Conservation (phyloP, 2,888 invertebrate species). For the Nomada ruficornis region DNA sequence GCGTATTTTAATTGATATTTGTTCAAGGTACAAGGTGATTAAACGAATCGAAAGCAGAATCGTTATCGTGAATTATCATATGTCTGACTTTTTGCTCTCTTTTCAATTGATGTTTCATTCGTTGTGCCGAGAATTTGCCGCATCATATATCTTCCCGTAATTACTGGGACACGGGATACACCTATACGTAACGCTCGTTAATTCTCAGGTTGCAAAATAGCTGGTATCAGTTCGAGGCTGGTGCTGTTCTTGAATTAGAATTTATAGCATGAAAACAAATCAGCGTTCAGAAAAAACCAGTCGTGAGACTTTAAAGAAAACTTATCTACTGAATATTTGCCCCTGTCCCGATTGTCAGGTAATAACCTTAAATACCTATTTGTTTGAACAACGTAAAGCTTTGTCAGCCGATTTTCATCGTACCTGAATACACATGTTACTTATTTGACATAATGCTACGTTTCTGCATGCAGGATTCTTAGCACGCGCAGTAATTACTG, state of each 20-base stretch:
- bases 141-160: conserved; percentile 36
- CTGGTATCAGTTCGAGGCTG: neutral
- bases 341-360: neutral
- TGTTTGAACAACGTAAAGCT: neutral
- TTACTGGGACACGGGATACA: conserved; percentile 22
- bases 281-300: neutral
- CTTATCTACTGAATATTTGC: neutral
- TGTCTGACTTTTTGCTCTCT: neutral
- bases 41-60: neutral
- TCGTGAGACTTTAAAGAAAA: neutral
- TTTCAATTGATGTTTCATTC: conserved; percentile 18
- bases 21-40: conserved; percentile 1
- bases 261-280: neutral
- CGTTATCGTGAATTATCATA: conserved; percentile 4
- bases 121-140: conserved; percentile 21
- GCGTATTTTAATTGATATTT: neutral
- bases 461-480: neutral
- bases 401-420: neutral
- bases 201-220: conserved; percentile 43
- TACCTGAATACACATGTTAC: neutral
- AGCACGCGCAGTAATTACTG: too few relatives aligned
- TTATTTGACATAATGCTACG: neutral
- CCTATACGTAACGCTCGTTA: conserved; percentile 28
- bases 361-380: neutral
- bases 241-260: conserved; percentile 8